Evolutionary conservation across 2,888 invertebrate genomes (phyloP), one percentile per base, ranked within the genome.

Genomic region (Spodoptera littoralis): DNA sequence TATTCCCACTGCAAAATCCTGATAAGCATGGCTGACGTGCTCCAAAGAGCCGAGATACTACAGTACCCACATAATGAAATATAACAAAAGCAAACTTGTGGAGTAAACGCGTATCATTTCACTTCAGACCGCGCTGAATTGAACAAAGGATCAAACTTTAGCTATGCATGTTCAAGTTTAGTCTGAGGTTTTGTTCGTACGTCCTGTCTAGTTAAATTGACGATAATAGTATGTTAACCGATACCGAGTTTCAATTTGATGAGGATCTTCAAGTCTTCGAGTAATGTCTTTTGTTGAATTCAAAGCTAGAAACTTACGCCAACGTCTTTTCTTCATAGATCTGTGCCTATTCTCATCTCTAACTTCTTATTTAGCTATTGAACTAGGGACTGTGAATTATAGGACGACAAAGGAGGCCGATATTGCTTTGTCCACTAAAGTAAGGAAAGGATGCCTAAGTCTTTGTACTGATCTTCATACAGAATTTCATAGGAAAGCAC

Each of bases 81-180:
- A 51, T 62, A 66, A 65, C 70, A 59, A 56, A 44, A 56, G 2
- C 22, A 22, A 77, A 57, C 53, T 77, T 58, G 46, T 48, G 53
- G 13, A 72, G 47, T 73, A 58, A 71, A 60, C 44, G 72, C 47
- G 59, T 77, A 73, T 68, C 60, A 73, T 77, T 67, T 60, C 69
- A 63, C 69, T 60, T 18, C 46, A 72, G 56, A 62, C 54, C 47
- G 53, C 45, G 43, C 42, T 54, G 30, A 71, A 53, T 56, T 59
- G 43, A 55, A 73, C 73, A 77, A 73, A 68, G 74, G 78, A 51
- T 53, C 60, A 42, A 62, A 77, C 74, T 77, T 73, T 46, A 57
- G 47, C 69, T 44, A 77, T 73, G 59, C 63, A 73, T 41, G 53
- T 22, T 57, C 43, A 73, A 73, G 58, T 60, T 58, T 52, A 9